A percentile compares a stretch with the other conserved stretches of the same genome.
Conservation (phyloP, 2,888 invertebrate species). For the Gandaritis pyraliata region DNA sequence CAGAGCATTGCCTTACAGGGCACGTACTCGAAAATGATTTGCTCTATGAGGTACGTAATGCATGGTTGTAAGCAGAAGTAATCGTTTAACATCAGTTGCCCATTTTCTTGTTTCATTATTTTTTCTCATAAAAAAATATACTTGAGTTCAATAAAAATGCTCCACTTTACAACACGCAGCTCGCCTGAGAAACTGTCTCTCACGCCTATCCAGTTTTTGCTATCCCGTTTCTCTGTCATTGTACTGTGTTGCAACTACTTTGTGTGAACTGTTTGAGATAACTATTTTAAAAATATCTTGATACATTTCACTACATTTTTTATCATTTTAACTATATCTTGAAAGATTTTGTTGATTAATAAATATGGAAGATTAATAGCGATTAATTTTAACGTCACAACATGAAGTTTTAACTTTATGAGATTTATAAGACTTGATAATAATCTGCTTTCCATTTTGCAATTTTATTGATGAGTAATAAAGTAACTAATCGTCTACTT, state of each 20-base stretch:
- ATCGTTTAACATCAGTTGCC: no score
- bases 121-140: conserved; percentile 32
- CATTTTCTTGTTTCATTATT: no score
- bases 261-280: conserved; percentile 57
- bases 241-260: conserved; percentile 61
- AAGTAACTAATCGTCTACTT: conserved; percentile 5
- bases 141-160: conserved; percentile 53
- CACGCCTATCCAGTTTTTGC: conserved; percentile 63
- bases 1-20: no score
- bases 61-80: no score
- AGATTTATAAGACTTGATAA: neutral
- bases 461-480: conserved; percentile 19
- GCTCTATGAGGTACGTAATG: no score
- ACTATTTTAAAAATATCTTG: conserved; percentile 12
- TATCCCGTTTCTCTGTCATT: conserved; percentile 58
- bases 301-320: no score
- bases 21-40: no score
- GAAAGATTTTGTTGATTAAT: no score
- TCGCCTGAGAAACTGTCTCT: conserved; percentile 57
- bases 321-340: no score
- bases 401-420: neutral
- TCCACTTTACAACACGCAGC: conserved; percentile 57
- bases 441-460: conserved; percentile 1
- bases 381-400: neutral
- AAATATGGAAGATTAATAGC: neutral